Evolutionary conservation across 1,140 invertebrate genomes (phyloP), one percentile per base, ranked within the genome.

Genomic region (Coenobita brevimanus): DNA sequence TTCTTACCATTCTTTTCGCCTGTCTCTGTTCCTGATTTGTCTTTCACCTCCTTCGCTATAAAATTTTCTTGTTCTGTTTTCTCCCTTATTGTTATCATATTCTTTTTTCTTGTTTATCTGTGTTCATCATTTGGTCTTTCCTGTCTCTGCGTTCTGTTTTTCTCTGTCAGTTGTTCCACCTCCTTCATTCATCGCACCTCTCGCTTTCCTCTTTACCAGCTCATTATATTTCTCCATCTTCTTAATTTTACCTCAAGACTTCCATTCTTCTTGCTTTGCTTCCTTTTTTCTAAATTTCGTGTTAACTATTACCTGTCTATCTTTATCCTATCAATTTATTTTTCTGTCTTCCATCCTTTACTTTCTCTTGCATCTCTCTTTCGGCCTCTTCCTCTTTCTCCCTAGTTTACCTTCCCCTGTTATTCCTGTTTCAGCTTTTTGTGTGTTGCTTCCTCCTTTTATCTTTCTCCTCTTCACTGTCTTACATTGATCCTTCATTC

Each of bases 181-280:
- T n/a, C 54, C n/a, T 57, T n/a, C 54, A 13, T n/a, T n/a, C n/a
- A 10, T n/a, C n/a, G 10, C 54, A 13, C 54, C 54, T 57, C 54
- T n/a, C n/a, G 13, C n/a, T n/a, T 13, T 57, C n/a, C 13, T 57
- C n/a, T 13, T 13, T 57, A 57, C n/a, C 54, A 10, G 54, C 10
- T 13, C 13, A 10, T 57, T n/a, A n/a, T 57, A 57, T 57, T 57
- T 57, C n/a, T 57, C 10, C 54, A 13, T 57, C 10, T 57, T 57
- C n/a, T 57, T n/a, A 57, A 57, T 57, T 57, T 57, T 57, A n/a
- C n/a, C n/a, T n/a, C n/a, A n/a, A n/a, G n/a, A 57, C 54, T 57
- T 57, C 54, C n/a, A n/a, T 57, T n/a, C n/a, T 57, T 57, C 17
- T 4, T 73, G 24, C 33, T 17, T 73, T 38, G 33, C 36, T 73